A percentile compares a stretch with the other conserved stretches of the same genome.
Evolutionary conservation across 2,797 vertebrate genomes (phyloP).

Genomic region (Diplodus sargus): DNA sequence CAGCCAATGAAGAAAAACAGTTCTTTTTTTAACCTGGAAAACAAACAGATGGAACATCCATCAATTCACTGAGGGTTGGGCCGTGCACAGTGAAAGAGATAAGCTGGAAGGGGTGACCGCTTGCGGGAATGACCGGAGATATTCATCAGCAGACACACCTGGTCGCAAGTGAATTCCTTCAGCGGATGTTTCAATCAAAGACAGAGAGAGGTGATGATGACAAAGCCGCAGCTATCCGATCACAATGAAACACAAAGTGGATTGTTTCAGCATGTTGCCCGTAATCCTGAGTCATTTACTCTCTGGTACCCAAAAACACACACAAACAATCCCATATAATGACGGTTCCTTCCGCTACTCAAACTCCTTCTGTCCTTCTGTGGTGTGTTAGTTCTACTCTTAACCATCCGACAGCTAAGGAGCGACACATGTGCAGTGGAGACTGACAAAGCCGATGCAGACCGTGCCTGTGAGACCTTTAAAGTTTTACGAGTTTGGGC

Average conservation of each 20-base stretch:
- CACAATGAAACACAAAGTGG: conserved; percentile 13
- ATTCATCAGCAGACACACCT: neutral
- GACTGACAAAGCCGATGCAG: conserved; percentile 17
- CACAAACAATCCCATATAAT: neutral
- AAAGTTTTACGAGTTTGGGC: neutral
- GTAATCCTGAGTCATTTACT: conserved; percentile 3
- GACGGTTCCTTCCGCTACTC: neutral
- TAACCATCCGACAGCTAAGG: too few relatives aligned
- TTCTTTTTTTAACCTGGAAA: neutral
- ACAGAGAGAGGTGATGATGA: neutral
- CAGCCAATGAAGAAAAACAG: neutral
- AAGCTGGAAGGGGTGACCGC: too few relatives aligned
- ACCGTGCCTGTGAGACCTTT: neutral
- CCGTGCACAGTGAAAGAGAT: neutral
- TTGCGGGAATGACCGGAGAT: neutral
- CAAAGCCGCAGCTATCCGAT: too few relatives aligned
- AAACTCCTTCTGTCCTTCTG: neutral
- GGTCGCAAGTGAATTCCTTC: neutral
- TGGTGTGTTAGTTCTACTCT: neutral
- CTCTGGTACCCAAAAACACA: neutral
- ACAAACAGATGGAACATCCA: neutral
- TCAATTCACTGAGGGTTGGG: too few relatives aligned
- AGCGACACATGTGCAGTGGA: conserved; percentile 4
- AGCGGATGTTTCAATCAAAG: conserved; percentile 3
- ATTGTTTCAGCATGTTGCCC: neutral